Evolutionary conservation across 2,888 invertebrate species (phyloP).

Genomic region (Tenthredo livida): DNA sequence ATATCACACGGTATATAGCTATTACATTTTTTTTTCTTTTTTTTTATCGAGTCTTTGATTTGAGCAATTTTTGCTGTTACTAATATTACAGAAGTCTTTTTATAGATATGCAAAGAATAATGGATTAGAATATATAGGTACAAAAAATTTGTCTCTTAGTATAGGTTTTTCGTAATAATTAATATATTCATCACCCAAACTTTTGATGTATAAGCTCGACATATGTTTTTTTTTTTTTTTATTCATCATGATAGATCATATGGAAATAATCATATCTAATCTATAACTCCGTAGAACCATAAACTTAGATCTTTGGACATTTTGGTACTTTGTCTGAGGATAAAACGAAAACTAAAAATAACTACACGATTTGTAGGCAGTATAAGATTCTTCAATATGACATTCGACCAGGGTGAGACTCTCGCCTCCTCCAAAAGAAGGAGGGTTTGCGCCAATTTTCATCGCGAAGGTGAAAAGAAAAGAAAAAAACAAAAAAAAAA

Average conservation of each 20-base stretch:
- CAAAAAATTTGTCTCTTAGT: not conserved
- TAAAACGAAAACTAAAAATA: constrained; percentile 13
- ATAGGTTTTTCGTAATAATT: not conserved
- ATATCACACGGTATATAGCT: not conserved
- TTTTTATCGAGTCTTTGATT: not conserved
- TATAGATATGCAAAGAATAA: not conserved
- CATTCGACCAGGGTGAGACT: not conserved
- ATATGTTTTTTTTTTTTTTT: not conserved
- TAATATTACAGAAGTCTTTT: not conserved
- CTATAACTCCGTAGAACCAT: not conserved
- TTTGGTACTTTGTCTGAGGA: not conserved
- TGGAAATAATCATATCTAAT: not conserved
- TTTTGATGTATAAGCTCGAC: not conserved
- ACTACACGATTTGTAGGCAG: not conserved
- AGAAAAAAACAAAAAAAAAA: no score
- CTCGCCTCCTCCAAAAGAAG: not conserved
- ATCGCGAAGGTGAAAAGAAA: not conserved
- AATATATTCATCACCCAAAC: not conserved
- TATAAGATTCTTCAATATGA: not conserved
- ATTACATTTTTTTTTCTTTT: not conserved
- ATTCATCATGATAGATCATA: not conserved
- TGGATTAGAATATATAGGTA: not conserved
- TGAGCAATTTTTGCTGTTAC: constrained; percentile 2
- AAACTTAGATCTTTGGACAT: not conserved
- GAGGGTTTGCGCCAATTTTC: not conserved